Base-by-base conservation (phyloP, 2,797 vertebrate species). In the Balearica regulorum region DNA sequence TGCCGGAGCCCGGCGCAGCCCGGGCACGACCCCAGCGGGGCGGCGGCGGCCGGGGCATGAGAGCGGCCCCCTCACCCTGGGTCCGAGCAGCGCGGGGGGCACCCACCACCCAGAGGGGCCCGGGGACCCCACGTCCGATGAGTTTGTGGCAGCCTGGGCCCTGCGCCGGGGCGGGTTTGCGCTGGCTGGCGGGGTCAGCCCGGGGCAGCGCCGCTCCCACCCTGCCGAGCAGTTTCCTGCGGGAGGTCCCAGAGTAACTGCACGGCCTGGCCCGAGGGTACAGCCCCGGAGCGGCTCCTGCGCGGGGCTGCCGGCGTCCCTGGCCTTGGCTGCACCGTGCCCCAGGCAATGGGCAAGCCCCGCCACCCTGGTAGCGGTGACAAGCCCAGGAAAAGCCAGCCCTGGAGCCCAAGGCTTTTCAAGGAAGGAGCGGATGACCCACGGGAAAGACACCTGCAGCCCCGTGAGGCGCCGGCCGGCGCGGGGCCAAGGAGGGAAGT, bases 401-500 rank as follows among this genome's bases (percentile, higher is more conserved):
- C 72, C 58, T 13, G 62, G 16, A 65, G 72, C 43, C 58, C 66
- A 31, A 87, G 68, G 85, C 91, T 94, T 96, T 95, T 94, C 93
- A 95, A 96, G 92, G 92, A 78, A 95, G 54, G 54, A 19, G 53
- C 0, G 3, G 10, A 24, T 49, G 83, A 85, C 35, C 91, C 78
- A 53, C 1, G 29, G 53, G n/a, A 85, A 80, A 80, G 85, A 46
- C 25, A 49, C 5, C 35, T 9, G 15, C 44, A 54, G 77, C 54
- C 37, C n/a, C 0, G 0, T 49, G 12, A 72, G 44, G 49, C 35
- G 54, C 26, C 0, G 1, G 76, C n/a, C 46, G 22, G 39, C 1
- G 0, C 1, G 1, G 58, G 33, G 66, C 66, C 19, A 0, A 6
- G 54, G 24, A 28, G 68, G 68, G 39, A 9, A 35, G 57, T 6